These are phyloP conservation scores for Cassiopea andromeda DNA, from an alignment of 30 jellyfish, hydroid and myxozoan species.

Conservation along the genomic window DNA sequence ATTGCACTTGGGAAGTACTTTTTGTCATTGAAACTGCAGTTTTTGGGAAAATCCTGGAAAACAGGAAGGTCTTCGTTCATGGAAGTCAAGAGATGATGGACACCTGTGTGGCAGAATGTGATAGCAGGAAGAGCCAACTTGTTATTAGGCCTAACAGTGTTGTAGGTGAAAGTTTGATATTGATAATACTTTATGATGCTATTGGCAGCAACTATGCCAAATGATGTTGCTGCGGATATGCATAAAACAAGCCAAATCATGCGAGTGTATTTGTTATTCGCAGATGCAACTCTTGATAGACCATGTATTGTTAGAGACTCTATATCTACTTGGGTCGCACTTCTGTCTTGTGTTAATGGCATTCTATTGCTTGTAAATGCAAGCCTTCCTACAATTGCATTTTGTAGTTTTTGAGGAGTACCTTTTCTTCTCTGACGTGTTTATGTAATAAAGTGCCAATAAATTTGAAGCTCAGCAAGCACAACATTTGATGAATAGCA, in stretches of 20 bases:
- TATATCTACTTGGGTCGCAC: neutral
- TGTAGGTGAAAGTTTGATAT: neutral
- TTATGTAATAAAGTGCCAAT: too few species aligned
- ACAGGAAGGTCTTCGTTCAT: neutral
- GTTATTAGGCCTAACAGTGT: slow-evolving; percentile 38
- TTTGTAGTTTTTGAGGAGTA: too few species aligned
- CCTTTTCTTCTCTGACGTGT: too few species aligned
- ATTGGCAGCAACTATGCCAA: neutral
- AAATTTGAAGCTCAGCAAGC: too few species aligned
- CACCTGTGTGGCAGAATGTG: neutral
- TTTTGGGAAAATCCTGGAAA: slow-evolving; percentile 21
- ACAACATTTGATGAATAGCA: too few species aligned
- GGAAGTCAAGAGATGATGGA: neutral
- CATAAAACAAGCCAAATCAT: slow-evolving; percentile 14
- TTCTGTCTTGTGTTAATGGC: too few species aligned
- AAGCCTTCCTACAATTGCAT: too few species aligned
- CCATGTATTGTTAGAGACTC: slow-evolving; percentile 44
- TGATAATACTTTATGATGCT: neutral
- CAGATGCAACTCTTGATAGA: slow-evolving; percentile 1
- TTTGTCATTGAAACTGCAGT: neutral
- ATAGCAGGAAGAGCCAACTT: neutral
- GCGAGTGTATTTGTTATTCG: neutral
- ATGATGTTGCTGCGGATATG: neutral
- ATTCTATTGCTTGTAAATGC: too few species aligned
- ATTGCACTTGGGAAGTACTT: slow-evolving; percentile 1